Evolutionary conservation across 2,113 vertebrate genomes (phyloP), one percentile per base, ranked within the genome.

Genomic region (Hepsetus odoe): DNA sequence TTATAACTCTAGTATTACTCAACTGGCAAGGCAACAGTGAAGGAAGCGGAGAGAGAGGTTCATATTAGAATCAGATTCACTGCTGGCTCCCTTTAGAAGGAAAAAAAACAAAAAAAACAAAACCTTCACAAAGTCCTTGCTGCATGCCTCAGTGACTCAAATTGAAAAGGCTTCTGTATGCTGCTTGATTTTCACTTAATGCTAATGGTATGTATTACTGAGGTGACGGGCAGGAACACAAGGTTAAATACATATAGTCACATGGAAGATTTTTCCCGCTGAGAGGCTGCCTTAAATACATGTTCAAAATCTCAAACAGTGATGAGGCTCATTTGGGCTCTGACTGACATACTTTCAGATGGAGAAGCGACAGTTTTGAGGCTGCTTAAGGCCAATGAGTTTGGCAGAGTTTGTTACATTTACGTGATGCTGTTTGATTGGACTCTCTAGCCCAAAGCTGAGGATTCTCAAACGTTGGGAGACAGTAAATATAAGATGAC

Each of bases 181-280:
- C 14, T 64, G 61, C 61, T 35, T 65, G 28, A 32, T 62, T 32
- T 62, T 65, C 32, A 65, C 33, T 65, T 65, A 65, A 38, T 65
- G 8, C 30, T 18, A 62, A 35, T 28, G 16, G 12, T 20, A 65
- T 65, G 32, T 38, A 62, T 32, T 62, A 62, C 28, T 33, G 59
- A 62, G 59, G 61, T 55, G 61, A 65, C 5, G 22, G 33, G 16
- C 1, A 4, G 35, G 61, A 65, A 22, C 32, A 65, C 61, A 20
- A 10, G 32, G 61, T 65, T 65, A 65, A 65, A 38, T 38, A 11
- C 32, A 65, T 33, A 62, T 55, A 22, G 51, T 55, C 28, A 62
- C 32, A 62, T 35, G 59, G 59, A 62, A 62, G n/a, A 35, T 62
- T 35, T n/a, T n/a, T 20, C 42, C 20, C 5, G 12, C 20, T 38